Percentiles rank a stretch among this genome's conserved stretches.
Conservation (phyloP, 1,140 invertebrate genomes). For the Dendrolimus kikuchii region DNA sequence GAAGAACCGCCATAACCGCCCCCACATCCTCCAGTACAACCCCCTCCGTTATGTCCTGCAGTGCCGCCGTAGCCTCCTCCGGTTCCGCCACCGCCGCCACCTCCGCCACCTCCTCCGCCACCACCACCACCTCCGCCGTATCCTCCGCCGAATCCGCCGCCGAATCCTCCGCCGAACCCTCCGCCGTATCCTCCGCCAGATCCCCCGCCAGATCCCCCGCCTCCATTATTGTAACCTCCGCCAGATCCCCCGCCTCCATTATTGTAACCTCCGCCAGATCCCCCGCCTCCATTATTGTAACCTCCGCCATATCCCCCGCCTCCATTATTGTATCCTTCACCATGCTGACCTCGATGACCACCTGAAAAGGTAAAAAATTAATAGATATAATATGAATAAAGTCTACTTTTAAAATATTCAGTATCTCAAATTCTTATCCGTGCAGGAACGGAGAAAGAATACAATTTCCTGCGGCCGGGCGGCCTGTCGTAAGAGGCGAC, state of each 20-base stretch:
- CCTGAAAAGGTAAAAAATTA: too few species aligned
- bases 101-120: slow-evolving; percentile 14
- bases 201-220: too few species aligned
- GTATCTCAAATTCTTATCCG: too few species aligned
- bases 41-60: slow-evolving; percentile 11
- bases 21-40: slow-evolving; percentile 16
- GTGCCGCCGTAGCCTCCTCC: slow-evolving; percentile 10
- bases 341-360: too few species aligned
- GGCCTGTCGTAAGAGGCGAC: too few species aligned
- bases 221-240: slow-evolving; percentile 7
- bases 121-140: slow-evolving; percentile 12
- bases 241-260: slow-evolving; percentile 12
- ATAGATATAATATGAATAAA: too few species aligned
- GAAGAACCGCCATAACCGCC: slow-evolving; percentile 12
- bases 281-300: slow-evolving; percentile 19
- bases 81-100: slow-evolving; percentile 8
- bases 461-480: too few species aligned
- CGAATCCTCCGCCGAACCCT: slow-evolving; percentile 9
- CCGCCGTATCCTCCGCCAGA: slow-evolving; percentile 6
- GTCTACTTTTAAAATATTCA: too few species aligned
- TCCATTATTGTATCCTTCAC: slow-evolving; percentile 14
- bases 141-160: slow-evolving; percentile 10
- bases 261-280: slow-evolving; percentile 6
- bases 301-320: slow-evolving; percentile 8
- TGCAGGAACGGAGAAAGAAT: too few species aligned